phyloP scores from a whole-genome alignment of 2,888 invertebrate species.

The Ophion ventricosus region DNA sequence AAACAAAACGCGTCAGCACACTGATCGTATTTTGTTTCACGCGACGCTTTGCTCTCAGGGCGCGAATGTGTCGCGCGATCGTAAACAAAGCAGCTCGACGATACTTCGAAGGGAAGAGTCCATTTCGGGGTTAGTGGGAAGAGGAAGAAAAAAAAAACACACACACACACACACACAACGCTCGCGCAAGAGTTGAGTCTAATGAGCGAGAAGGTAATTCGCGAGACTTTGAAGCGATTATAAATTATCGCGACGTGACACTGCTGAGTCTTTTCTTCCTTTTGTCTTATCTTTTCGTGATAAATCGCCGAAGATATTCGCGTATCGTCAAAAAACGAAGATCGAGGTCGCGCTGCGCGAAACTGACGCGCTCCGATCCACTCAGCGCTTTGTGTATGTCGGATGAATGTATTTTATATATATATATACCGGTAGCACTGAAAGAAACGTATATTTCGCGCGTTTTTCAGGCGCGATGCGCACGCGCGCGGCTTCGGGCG shows the following conservation, averaged over 20 bases:
- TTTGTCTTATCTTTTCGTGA: not conserved
- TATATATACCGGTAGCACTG: not conserved
- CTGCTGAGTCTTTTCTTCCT: not conserved
- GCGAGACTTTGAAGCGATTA: not conserved
- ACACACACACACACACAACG: not conserved
- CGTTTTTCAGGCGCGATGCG: conserved; percentile 19
- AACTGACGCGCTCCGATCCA: not conserved
- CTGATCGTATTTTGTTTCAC: not conserved
- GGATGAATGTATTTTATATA: not conserved
- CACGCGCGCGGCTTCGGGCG: not conserved
- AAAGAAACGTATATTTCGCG: conserved; percentile 14
- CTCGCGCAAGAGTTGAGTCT: not conserved
- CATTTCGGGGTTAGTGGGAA: not conserved
- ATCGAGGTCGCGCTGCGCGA: not conserved
- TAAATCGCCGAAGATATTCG: not conserved
- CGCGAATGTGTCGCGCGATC: not conserved
- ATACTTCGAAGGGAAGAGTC: not conserved
- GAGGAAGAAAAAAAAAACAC: not conserved
- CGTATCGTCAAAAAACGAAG: not conserved
- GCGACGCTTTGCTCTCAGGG: not conserved
- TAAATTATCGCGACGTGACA: not conserved
- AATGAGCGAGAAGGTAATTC: not conserved
- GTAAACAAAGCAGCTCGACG: not conserved
- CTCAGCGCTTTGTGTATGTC: not conserved
- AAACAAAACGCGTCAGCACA: not conserved